Evolutionary conservation across 2,888 invertebrate genomes (phyloP), one percentile per base, ranked within the genome.

Genomic region (Lycocerus yunnanus): DNA sequence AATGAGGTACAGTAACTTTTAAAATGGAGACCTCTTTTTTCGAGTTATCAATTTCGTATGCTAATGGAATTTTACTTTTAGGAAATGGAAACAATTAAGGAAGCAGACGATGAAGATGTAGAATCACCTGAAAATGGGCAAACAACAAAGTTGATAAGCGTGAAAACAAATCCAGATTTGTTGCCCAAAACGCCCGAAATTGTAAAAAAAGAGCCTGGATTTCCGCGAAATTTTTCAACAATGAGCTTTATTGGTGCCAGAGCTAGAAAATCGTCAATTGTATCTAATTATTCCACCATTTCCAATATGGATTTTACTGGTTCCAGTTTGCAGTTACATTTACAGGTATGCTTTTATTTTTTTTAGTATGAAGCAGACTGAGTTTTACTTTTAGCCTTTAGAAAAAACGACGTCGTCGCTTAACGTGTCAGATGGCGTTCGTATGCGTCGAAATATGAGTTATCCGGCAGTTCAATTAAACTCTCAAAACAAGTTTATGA

Each of bases 231-330:
- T 78, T 86, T 87, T 79, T 87, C 87, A 5, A 85, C 86, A 0
- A 81, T 86, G 82, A 87, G 87, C 76, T 87, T 87, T 73, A 78
- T 84, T 27, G 61, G 61, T n/a, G 80, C 79, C 21, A 81, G 81
- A 69, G 77, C 83, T 61, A 81, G 84, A 73, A 80, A 84, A 68
- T 83, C 84, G 6, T 85, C 83, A 77, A 92, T 91, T 83, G 91
- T 90, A 68, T 93, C 93, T 1, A 91, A 93, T 58, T 91, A 93
- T 80, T 93, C 93, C 15, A 93, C 91, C 83, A 90, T 93, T 79
- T 93, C 93, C 0, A 90, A 92, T 80, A 90, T 93, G 90, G 93
- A 93, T 86, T 93, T 93, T 85, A 93, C 92, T 43, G 93, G 93
- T 77, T 93, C 93, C 80, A 92, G 92, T 83, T 86, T 93, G 75